Evolutionary conservation across 2,888 invertebrate genomes (phyloP).

Genomic region (Scaeva pyrastri): DNA sequence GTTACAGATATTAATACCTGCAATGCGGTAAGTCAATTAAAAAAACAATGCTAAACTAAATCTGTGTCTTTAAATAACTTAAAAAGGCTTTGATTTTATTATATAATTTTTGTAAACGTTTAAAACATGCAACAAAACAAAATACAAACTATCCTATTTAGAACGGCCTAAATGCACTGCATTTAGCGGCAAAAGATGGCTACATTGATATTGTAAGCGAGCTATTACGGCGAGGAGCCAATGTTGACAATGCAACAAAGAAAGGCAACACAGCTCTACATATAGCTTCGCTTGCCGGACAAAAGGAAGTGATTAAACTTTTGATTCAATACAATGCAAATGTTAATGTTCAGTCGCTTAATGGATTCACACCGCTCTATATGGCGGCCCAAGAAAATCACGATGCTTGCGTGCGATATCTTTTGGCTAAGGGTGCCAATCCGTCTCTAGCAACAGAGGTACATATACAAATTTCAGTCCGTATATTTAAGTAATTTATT

Average conservation of each 20-base stretch:
- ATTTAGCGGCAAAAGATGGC: conserved; percentile 98
- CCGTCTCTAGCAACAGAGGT: conserved; percentile 98
- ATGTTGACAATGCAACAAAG: conserved; percentile 98
- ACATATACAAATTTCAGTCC: conserved; percentile 70
- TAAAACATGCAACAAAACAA: conserved; percentile 3
- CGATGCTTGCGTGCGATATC: conserved; percentile 95
- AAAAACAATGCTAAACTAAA: neutral
- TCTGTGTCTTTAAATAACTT: neutral
- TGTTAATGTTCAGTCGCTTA: conserved; percentile 98
- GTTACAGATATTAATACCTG: conserved; percentile 98
- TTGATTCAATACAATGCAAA: conserved; percentile 96
- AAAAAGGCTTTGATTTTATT: neutral
- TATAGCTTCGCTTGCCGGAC: conserved; percentile 98
- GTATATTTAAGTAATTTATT: conserved; percentile 1
- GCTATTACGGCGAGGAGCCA: conserved; percentile 94
- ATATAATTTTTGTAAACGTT: neutral
- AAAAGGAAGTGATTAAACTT: conserved; percentile 95
- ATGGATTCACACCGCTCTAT: conserved; percentile 98
- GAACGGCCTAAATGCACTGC: conserved; percentile 99
- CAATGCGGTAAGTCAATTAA: conserved; percentile 92
- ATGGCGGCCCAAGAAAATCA: conserved; percentile 99
- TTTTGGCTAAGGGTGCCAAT: conserved; percentile 96
- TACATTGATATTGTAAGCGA: conserved; percentile 97
- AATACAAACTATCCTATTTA: conserved; percentile 84
- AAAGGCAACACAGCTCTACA: conserved; percentile 98